phyloP scores from a whole-genome alignment of 2,797 vertebrate species.

The Poliocrania exsul region DNA sequence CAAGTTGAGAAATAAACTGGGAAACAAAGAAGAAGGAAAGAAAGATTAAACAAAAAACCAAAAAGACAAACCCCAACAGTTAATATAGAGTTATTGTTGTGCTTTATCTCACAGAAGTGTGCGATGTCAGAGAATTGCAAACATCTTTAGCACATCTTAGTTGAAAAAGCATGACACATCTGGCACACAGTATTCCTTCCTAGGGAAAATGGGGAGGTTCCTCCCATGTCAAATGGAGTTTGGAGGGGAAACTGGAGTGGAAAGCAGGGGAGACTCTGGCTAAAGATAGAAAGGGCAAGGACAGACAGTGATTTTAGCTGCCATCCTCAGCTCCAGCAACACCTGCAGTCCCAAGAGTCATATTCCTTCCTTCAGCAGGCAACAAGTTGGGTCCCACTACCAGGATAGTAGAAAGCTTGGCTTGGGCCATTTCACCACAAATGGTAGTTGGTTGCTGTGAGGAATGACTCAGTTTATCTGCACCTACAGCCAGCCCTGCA shows the following conservation, averaged over 20 bases:
- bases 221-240: not conserved
- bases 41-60: not conserved
- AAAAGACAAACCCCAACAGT: not conserved
- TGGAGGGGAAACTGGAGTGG: not conserved
- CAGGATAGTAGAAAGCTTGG: not conserved
- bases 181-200: not conserved
- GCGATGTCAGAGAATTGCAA: not conserved
- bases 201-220: not conserved
- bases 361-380: not conserved
- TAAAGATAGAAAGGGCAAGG: not conserved
- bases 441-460: not conserved
- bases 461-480: not conserved
- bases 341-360: not conserved
- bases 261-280: not conserved
- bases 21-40: slow-evolving; percentile 37
- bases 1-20: slow-evolving; percentile 77
- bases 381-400: not conserved
- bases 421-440: not conserved
- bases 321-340: not conserved
- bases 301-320: not conserved
- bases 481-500: not conserved
- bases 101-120: not conserved
- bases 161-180: not conserved
- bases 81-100: not conserved
- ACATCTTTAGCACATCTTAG: not conserved